Evolutionary conservation across 2,113 vertebrate species (phyloP).

Genomic region (Anguilla japonica): DNA sequence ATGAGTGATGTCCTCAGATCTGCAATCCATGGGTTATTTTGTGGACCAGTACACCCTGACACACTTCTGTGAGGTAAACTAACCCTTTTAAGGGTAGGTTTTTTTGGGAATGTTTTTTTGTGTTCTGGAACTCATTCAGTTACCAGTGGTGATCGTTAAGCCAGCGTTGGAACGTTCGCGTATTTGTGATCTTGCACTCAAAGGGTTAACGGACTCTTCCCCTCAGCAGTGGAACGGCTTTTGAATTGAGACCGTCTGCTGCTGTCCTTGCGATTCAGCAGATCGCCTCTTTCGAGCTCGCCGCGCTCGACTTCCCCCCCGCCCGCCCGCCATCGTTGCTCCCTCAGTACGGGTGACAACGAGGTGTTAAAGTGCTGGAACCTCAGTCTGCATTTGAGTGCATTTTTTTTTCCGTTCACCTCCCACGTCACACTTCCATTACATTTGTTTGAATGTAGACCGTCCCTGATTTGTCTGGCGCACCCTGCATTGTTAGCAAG

Average conservation of each 20-base stretch:
- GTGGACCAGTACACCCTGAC: background rate
- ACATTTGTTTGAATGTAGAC: slow-evolving; percentile 55
- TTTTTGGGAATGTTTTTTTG: too few relatives aligned
- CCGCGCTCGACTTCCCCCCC: background rate
- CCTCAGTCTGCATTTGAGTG: slow-evolving; percentile 55
- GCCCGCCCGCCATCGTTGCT: background rate
- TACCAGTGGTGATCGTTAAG: too few relatives aligned
- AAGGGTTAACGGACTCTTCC: background rate
- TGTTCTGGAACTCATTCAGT: too few relatives aligned
- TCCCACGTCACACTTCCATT: slow-evolving; percentile 34
- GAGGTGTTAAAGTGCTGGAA: slow-evolving; percentile 50
- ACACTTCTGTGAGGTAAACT: background rate
- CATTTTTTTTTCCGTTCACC: slow-evolving; percentile 40
- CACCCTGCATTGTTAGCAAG: slow-evolving; percentile 36
- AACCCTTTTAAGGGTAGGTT: too few relatives aligned
- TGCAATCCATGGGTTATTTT: background rate
- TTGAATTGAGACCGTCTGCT: background rate
- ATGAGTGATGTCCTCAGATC: background rate
- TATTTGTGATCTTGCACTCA: too few relatives aligned
- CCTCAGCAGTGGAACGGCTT: background rate
- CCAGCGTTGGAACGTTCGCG: too few relatives aligned
- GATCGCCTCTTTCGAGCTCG: background rate
- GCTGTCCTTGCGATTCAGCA: background rate
- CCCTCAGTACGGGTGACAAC: background rate
- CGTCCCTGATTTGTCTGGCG: slow-evolving; percentile 41